These are phyloP conservation scores for Desmodus rotundus DNA, from an alignment of 2,113 vertebrate genomes.

Conservation along the genomic window DNA sequence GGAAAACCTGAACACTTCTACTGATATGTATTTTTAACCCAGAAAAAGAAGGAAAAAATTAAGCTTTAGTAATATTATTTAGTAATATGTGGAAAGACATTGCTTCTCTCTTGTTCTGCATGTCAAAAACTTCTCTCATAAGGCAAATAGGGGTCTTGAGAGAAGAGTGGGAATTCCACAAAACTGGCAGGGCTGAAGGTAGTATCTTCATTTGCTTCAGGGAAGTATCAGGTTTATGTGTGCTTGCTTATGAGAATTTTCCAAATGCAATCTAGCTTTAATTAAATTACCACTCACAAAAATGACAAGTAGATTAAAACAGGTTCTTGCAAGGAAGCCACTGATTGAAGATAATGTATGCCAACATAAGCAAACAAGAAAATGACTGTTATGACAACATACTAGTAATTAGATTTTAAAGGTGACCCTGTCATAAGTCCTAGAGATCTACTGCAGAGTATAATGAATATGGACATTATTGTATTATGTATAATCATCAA, in stretches of 20 bases:
- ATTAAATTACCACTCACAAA: background rate
- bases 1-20: background rate
- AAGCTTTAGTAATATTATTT: background rate
- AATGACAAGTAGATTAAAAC: conserved; percentile 34
- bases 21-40: conserved; percentile 17
- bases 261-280: conserved; percentile 12
- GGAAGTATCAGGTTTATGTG: background rate
- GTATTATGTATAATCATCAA: background rate
- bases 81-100: background rate
- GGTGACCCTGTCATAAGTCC: background rate
- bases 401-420: background rate
- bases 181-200: background rate
- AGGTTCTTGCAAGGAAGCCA: background rate
- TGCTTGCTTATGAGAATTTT: conserved; percentile 7
- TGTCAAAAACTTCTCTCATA: background rate
- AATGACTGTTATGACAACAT: conserved; percentile 16
- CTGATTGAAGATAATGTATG: background rate
- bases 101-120: background rate
- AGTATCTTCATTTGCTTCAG: background rate
- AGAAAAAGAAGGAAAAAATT: background rate
- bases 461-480: background rate
- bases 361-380: conserved; percentile 5
- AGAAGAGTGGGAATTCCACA: background rate
- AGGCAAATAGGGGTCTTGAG: background rate
- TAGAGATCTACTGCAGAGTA: background rate